Percentiles rank a stretch among this genome's conserved stretches.
Conservation (phyloP, 2,113 vertebrate genomes). For the Tragelaphus strepsiceros region DNA sequence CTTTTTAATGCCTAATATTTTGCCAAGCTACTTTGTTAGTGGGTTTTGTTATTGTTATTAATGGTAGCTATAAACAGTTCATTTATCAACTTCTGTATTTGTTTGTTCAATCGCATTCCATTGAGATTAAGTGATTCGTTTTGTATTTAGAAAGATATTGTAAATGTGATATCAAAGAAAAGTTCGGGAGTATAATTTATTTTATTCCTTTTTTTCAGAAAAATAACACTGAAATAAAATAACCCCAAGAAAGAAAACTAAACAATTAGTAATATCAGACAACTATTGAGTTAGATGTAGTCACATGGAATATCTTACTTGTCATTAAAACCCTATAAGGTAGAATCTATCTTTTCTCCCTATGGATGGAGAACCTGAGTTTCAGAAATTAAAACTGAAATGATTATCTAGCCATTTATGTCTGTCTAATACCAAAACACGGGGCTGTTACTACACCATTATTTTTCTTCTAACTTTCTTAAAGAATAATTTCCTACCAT, state of each 20-base stretch:
- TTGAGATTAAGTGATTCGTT: neutral
- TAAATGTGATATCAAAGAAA: neutral
- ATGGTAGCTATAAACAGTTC: neutral
- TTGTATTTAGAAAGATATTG: neutral
- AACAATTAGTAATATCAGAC: neutral
- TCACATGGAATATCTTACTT: neutral
- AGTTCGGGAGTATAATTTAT: neutral
- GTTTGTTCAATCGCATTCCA: neutral
- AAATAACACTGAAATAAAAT: neutral
- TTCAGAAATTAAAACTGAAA: neutral
- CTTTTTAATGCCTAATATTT: neutral
- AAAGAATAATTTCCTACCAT: neutral
- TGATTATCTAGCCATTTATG: neutral
- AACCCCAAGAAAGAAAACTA: neutral
- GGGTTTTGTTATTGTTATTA: neutral
- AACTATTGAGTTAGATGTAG: neutral
- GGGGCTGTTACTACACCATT: neutral
- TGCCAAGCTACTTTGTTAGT: neutral
- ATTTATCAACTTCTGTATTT: neutral
- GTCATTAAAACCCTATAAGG: neutral
- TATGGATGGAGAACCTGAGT: neutral
- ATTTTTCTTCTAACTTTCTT: neutral
- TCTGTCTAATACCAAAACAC: neutral
- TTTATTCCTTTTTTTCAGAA: neutral
- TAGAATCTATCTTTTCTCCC: neutral